Evolutionary conservation across 2,888 invertebrate species (phyloP).

Genomic region (Herminia tarsipennalis): DNA sequence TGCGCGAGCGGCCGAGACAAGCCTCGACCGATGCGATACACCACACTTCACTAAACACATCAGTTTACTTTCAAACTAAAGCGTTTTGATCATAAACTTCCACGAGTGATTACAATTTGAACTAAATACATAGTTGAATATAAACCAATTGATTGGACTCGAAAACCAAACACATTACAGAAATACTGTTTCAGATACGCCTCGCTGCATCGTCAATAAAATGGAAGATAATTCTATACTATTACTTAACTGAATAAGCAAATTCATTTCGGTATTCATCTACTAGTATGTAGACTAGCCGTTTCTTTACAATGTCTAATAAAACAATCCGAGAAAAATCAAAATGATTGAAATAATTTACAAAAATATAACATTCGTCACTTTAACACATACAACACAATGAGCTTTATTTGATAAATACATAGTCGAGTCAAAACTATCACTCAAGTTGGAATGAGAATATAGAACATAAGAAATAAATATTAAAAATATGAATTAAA

Average conservation of each 20-base stretch:
- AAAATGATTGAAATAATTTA: constrained; percentile 70
- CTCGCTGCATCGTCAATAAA: constrained; percentile 26
- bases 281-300: constrained; percentile 60
- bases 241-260: constrained; percentile 34
- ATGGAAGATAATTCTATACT: constrained; percentile 45
- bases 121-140: constrained; percentile 13
- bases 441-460: constrained; percentile 78
- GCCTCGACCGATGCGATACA: constrained; percentile 13
- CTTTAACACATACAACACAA: constrained; percentile 70
- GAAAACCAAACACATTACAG: constrained; percentile 21
- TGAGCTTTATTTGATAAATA: constrained; percentile 63
- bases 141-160: constrained; percentile 30
- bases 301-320: constrained; percentile 52
- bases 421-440: constrained; percentile 62
- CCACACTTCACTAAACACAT: constrained; percentile 23
- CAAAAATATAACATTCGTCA: constrained; percentile 77
- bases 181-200: constrained; percentile 29
- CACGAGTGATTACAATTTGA: constrained; percentile 9
- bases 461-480: constrained; percentile 71
- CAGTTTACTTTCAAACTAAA: constrained; percentile 17
- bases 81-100: constrained; percentile 11
- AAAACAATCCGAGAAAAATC: constrained; percentile 58
- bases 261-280: constrained; percentile 38
- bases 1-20: constrained; percentile 20
- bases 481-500: constrained; percentile 52